These are phyloP conservation scores for Drosophila oshimai DNA, from an alignment of 1,140 invertebrate species.

Conservation along the genomic window DNA sequence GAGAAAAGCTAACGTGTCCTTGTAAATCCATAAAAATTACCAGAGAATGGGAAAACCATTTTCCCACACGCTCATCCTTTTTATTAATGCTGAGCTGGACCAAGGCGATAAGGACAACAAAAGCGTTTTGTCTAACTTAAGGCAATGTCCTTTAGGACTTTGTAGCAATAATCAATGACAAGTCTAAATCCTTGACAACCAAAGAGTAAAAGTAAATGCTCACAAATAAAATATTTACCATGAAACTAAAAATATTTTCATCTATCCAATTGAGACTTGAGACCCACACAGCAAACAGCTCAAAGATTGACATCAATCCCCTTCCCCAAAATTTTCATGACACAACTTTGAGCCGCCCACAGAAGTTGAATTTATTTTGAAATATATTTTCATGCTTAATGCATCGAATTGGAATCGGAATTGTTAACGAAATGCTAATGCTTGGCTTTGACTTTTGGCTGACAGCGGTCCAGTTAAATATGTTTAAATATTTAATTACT, in stretches of 20 bases:
- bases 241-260: constrained; percentile 9
- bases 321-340: background rate
- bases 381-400: constrained; percentile 32
- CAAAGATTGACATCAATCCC: background rate
- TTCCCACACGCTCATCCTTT: constrained; percentile 11
- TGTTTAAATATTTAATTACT: constrained; percentile 76
- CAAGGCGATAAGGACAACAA: constrained; percentile 16
- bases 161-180: constrained; percentile 13
- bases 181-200: constrained; percentile 26
- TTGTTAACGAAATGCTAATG: constrained; percentile 54
- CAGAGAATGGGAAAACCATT: constrained; percentile 60
- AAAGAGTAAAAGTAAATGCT: background rate
- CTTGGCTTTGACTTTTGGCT: constrained; percentile 45
- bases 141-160: constrained; percentile 25
- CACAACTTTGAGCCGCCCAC: constrained; percentile 22
- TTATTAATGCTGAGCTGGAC: constrained; percentile 10
- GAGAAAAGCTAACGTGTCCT: constrained; percentile 28
- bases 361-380: background rate
- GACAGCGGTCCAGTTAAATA: constrained; percentile 33
- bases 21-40: constrained; percentile 74
- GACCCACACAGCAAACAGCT: constrained; percentile 13
- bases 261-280: background rate
- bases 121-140: constrained; percentile 9
- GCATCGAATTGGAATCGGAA: background rate
- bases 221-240: constrained; percentile 9